phyloP scores from a whole-genome alignment of 92 coral and sea anemone species.

The Palythoa caribaeorum region DNA sequence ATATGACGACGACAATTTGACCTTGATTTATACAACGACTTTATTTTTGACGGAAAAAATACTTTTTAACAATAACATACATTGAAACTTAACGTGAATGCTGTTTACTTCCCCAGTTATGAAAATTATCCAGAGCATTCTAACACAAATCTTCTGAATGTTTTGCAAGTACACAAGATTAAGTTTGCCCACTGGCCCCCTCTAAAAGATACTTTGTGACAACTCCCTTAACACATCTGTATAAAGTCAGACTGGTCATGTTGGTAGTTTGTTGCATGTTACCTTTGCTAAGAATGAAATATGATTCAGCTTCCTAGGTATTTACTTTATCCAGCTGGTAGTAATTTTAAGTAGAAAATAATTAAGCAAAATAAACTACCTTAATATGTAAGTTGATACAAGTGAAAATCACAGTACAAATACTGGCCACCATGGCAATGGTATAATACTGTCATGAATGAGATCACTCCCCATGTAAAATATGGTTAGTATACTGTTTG shows the following conservation, averaged over 20 bases:
- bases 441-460: neutral
- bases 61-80: neutral
- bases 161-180: neutral
- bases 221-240: slow-evolving; percentile 26
- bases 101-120: slow-evolving; percentile 11
- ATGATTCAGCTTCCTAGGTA: slow-evolving; percentile 17
- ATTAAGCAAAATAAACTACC: slow-evolving; percentile 19
- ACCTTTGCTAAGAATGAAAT: slow-evolving; percentile 22
- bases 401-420: slow-evolving; percentile 22
- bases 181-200: slow-evolving; percentile 9
- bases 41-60: no score
- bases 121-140: slow-evolving; percentile 15
- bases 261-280: slow-evolving; percentile 18
- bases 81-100: neutral
- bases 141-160: slow-evolving; percentile 2
- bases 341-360: slow-evolving; percentile 7
- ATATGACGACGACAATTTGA: no score
- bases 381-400: slow-evolving; percentile 10
- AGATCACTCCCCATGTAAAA: neutral
- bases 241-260: slow-evolving; percentile 26
- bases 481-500: slow-evolving; percentile 3
- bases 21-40: no score
- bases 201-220: slow-evolving; percentile 15
- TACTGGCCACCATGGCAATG: slow-evolving; percentile 12
- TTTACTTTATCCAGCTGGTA: slow-evolving; percentile 25